Evolutionary conservation across 2,797 vertebrate species (phyloP).

Genomic region (Gephyroberyx darwinii): DNA sequence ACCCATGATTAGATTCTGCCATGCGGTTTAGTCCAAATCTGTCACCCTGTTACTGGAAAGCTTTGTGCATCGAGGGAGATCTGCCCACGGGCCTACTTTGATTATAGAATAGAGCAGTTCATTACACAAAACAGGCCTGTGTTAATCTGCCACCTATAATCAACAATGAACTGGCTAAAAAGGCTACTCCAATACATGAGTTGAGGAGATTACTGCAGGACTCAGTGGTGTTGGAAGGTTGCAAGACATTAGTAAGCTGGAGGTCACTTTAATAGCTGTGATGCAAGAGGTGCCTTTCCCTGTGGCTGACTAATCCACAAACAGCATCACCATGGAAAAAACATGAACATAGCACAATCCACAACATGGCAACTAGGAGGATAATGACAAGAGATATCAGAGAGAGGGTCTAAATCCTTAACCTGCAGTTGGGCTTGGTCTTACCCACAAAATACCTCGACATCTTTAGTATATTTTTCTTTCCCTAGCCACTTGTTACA

Average conservation of each 20-base stretch:
- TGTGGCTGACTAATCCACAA: constrained; percentile 28
- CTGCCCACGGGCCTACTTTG: background rate
- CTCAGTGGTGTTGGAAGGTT: background rate
- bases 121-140: background rate
- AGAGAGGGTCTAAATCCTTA: background rate
- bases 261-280: constrained; percentile 1
- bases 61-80: constrained; percentile 12
- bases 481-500: background rate
- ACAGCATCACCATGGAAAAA: constrained; percentile 33
- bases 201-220: background rate
- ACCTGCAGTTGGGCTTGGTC: background rate
- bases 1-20: background rate
- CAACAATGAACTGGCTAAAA: background rate
- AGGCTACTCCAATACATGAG: background rate
- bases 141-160: constrained; percentile 1
- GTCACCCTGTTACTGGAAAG: constrained; percentile 15
- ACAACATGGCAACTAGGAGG: background rate
- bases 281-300: constrained; percentile 3
- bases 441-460: background rate
- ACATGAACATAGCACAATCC: constrained; percentile 6
- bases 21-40: background rate
- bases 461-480: background rate
- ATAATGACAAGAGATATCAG: constrained; percentile 4
- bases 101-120: background rate
- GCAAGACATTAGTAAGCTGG: background rate